These are phyloP conservation scores for Xiphophorus birchmanni DNA, from an alignment of 2,797 vertebrate species.

Conservation along the genomic window DNA sequence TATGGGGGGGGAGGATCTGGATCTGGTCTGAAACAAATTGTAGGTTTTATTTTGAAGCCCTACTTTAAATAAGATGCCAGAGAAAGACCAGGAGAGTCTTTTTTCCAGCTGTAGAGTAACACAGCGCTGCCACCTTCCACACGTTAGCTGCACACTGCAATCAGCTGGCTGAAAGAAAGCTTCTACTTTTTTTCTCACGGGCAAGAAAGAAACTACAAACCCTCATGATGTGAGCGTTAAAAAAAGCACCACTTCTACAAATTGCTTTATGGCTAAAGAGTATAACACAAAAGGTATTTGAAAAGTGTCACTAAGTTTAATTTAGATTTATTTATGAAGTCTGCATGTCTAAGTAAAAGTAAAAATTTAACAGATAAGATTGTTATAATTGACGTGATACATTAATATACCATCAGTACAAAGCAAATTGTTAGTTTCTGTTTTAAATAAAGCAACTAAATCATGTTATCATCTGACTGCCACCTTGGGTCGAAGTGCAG, in stretches of 20 bases:
- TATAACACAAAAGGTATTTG: not conserved
- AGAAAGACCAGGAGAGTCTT: not conserved
- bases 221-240: not conserved
- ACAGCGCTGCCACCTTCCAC: no score
- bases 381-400: not conserved
- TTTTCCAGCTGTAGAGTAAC: not conserved
- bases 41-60: not conserved
- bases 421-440: not conserved
- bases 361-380: not conserved
- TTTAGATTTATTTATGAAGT: not conserved
- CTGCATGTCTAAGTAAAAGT: not conserved
- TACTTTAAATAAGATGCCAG: not conserved
- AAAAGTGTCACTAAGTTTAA: not conserved
- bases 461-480: no score
- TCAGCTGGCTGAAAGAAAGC: not conserved
- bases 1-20: no score
- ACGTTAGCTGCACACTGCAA: not conserved
- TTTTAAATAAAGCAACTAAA: not conserved
- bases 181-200: not conserved
- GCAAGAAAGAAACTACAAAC: not conserved
- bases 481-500: no score
- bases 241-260: not conserved
- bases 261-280: not conserved
- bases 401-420: not conserved
- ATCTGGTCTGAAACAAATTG: no score